These are phyloP conservation scores for Metopia argyrocephala DNA, from an alignment of 2,888 invertebrate species.

Conservation along the genomic window DNA sequence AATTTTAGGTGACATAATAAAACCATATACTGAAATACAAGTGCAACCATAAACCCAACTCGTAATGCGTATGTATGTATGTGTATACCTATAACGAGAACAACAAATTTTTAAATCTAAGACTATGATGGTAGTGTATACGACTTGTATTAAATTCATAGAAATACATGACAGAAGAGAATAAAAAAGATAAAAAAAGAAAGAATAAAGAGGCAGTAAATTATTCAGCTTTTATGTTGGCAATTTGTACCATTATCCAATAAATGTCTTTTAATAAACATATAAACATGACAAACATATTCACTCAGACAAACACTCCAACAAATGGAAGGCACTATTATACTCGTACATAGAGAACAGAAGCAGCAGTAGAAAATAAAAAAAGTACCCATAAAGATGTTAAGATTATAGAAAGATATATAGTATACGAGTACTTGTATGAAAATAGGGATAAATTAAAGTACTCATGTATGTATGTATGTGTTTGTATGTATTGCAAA, in stretches of 20 bases:
- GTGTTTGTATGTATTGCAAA: constrained; percentile 4
- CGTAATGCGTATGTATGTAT: too few species aligned
- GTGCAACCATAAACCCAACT: background rate
- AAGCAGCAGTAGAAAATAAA: constrained; percentile 29
- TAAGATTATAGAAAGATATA: constrained; percentile 34
- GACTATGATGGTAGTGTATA: constrained; percentile 43
- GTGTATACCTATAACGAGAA: background rate
- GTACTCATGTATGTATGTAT: constrained; percentile 28
- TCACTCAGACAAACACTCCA: constrained; percentile 40
- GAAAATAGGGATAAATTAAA: background rate
- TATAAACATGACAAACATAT: constrained; percentile 59
- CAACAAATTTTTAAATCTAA: constrained; percentile 15
- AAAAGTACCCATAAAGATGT: constrained; percentile 55
- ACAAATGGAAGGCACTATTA: background rate
- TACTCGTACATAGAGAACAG: background rate
- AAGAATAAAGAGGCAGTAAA: constrained; percentile 61
- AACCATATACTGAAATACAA: constrained; percentile 45
- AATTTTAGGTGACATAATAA: constrained; percentile 41
- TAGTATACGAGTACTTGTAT: background rate
- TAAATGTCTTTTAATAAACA: constrained; percentile 63
- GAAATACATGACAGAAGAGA: background rate
- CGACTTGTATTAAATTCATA: constrained; percentile 33
- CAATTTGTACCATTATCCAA: constrained; percentile 68
- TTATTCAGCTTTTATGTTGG: constrained; percentile 69
- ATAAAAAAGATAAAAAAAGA: background rate